Percentiles rank a stretch among this genome's conserved stretches.
Evolutionary conservation across 2,888 invertebrate species (phyloP).

Genomic region (Crematogaster levior): DNA sequence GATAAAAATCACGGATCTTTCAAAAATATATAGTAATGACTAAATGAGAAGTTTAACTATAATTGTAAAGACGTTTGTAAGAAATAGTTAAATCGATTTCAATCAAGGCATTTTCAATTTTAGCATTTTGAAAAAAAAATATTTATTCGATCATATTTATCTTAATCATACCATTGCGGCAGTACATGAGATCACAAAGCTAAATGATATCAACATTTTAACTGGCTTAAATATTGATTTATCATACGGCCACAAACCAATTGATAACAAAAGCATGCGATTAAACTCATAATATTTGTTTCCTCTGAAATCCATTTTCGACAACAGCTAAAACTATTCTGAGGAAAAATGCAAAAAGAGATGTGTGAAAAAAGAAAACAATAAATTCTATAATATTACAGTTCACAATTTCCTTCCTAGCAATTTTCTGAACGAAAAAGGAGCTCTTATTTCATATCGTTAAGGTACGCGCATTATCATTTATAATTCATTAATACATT

Average conservation of each 20-base stretch:
- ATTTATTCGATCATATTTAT: not conserved
- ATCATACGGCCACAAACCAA: conserved; percentile 18
- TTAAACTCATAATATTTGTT: not conserved
- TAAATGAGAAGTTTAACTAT: not conserved
- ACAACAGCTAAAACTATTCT: not conserved
- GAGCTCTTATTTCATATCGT: not conserved
- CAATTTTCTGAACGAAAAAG: not conserved
- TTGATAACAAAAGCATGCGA: not conserved
- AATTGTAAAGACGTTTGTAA: not conserved
- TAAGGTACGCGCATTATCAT: not conserved
- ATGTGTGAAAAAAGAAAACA: not conserved
- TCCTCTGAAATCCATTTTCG: conserved; percentile 2
- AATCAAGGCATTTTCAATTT: not conserved
- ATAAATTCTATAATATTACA: not conserved
- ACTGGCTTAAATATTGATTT: not conserved
- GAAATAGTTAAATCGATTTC: not conserved
- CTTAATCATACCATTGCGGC: not conserved
- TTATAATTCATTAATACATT: not conserved
- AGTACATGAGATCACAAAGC: not conserved
- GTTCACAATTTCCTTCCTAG: not conserved
- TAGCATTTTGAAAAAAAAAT: not conserved
- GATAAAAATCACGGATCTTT: not conserved
- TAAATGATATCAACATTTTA: not conserved
- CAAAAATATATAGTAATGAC: not conserved
- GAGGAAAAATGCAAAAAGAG: too few species aligned